A percentile compares a stretch with the other conserved stretches of the same genome.
phyloP scores from a whole-genome alignment of 2,113 vertebrate genomes.

The Epinephelus lanceolatus region DNA sequence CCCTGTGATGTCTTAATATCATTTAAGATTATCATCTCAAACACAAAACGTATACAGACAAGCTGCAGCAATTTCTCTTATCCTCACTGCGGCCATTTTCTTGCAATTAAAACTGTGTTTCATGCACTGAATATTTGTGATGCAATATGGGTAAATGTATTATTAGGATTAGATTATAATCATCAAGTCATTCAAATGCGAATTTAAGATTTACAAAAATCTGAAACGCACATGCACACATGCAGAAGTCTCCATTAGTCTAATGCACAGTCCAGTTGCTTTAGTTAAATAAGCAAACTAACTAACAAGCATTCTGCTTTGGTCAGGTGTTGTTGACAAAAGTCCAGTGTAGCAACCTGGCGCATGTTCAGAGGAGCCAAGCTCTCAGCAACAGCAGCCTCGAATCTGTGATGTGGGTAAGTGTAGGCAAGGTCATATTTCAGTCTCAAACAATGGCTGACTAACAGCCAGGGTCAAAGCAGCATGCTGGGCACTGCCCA shows the following conservation, averaged over 20 bases:
- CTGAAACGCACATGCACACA: slow-evolving; percentile 51
- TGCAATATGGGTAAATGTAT: slow-evolving; percentile 1
- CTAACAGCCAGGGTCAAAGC: slow-evolving; percentile 39
- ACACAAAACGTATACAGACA: slow-evolving; percentile 2
- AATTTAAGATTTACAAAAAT: neutral
- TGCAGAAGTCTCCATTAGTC: slow-evolving; percentile 40
- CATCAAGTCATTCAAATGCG: slow-evolving; percentile 15
- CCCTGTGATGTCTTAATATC: neutral
- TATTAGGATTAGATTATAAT: slow-evolving; percentile 4
- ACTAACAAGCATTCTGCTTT: neutral
- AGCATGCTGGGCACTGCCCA: slow-evolving; percentile 26
- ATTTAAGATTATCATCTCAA: neutral
- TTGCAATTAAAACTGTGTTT: slow-evolving; percentile 12
- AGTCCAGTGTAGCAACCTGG: neutral
- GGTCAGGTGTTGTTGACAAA: neutral
- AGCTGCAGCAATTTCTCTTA: neutral
- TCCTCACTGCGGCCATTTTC: neutral
- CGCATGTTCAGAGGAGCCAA: neutral
- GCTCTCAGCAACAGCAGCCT: neutral
- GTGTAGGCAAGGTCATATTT: slow-evolving; percentile 46
- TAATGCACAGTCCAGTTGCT: neutral
- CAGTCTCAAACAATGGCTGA: slow-evolving; percentile 61
- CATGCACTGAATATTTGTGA: slow-evolving; percentile 37
- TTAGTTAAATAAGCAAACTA: slow-evolving; percentile 2
- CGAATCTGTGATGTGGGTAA: slow-evolving; percentile 21